phyloP scores from a whole-genome alignment of 2,113 vertebrate species.

The Gambusia holbrooki region DNA sequence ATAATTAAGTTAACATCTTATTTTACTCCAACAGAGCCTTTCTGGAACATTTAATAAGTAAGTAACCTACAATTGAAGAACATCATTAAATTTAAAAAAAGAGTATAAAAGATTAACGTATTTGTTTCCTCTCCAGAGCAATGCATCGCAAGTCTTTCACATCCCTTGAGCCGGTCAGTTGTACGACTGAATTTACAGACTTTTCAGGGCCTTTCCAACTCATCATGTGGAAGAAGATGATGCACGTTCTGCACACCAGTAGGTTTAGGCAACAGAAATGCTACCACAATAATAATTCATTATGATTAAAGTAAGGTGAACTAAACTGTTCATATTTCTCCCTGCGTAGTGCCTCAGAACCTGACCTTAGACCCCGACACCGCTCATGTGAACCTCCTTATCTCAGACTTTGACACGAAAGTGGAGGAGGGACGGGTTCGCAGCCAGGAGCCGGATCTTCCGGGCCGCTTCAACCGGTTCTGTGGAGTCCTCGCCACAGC shows the following conservation, averaged over 20 bases:
- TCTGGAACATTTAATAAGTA: slow-evolving; percentile 73
- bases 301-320: background rate
- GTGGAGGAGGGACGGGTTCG: slow-evolving; percentile 78
- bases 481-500: slow-evolving; percentile 79
- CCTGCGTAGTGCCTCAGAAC: slow-evolving; percentile 80
- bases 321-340: background rate
- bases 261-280: slow-evolving; percentile 34
- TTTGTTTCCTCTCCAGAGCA: slow-evolving; percentile 31
- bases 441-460: slow-evolving; percentile 76
- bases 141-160: slow-evolving; percentile 50
- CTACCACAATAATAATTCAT: background rate
- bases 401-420: slow-evolving; percentile 81
- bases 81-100: background rate
- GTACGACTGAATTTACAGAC: slow-evolving; percentile 72
- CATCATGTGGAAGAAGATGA: slow-evolving; percentile 85
- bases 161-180: slow-evolving; percentile 56
- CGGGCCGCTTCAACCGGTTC: slow-evolving; percentile 79
- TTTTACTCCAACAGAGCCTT: slow-evolving; percentile 68
- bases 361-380: slow-evolving; percentile 82
- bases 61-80: slow-evolving; percentile 19
- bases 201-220: slow-evolving; percentile 82
- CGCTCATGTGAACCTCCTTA: slow-evolving; percentile 76
- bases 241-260: slow-evolving; percentile 83
- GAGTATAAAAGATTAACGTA: background rate
- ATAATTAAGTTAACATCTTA: background rate